These are phyloP conservation scores for Hypercompe scribonia DNA, from an alignment of 2,888 invertebrate genomes.

Conservation along the genomic window DNA sequence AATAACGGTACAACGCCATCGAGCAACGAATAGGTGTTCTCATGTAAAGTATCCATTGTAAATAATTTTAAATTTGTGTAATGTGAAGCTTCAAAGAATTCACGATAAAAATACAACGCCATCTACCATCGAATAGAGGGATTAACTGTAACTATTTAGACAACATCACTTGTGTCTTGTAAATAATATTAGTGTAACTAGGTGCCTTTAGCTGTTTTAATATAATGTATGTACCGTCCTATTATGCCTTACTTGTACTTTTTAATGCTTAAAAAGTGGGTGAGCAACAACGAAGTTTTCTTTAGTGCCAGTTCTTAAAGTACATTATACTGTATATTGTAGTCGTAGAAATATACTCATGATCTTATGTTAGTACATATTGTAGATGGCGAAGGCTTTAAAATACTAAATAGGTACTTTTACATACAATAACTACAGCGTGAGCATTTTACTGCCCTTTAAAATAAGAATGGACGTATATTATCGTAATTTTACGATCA, in stretches of 20 bases:
- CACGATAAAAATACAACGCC: constrained; percentile 55
- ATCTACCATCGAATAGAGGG: constrained; percentile 59
- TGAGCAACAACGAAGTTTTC: constrained; percentile 75
- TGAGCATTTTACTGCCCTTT: constrained; percentile 30
- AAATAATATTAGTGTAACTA: constrained; percentile 53
- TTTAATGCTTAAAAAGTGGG: constrained; percentile 65
- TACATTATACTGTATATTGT: constrained; percentile 71
- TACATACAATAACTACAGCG: constrained; percentile 21
- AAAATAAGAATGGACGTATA: constrained; percentile 1
- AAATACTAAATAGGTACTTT: constrained; percentile 29
- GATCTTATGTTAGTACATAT: constrained; percentile 35
- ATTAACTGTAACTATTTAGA: constrained; percentile 38
- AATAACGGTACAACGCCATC: constrained; percentile 70
- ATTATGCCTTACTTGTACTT: constrained; percentile 68
- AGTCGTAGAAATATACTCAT: constrained; percentile 51
- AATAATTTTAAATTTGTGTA: constrained; percentile 34
- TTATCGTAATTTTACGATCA: background rate
- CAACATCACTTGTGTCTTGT: constrained; percentile 44
- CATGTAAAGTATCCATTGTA: constrained; percentile 28
- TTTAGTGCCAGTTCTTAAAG: constrained; percentile 78
- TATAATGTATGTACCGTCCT: constrained; percentile 79
- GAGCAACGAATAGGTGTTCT: constrained; percentile 65
- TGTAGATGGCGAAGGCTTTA: constrained; percentile 19
- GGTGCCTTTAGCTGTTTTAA: constrained; percentile 82
- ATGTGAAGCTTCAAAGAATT: constrained; percentile 38